These are phyloP conservation scores for Eucriotettix oculatus DNA, from an alignment of 2,888 invertebrate genomes.

Conservation along the genomic window DNA sequence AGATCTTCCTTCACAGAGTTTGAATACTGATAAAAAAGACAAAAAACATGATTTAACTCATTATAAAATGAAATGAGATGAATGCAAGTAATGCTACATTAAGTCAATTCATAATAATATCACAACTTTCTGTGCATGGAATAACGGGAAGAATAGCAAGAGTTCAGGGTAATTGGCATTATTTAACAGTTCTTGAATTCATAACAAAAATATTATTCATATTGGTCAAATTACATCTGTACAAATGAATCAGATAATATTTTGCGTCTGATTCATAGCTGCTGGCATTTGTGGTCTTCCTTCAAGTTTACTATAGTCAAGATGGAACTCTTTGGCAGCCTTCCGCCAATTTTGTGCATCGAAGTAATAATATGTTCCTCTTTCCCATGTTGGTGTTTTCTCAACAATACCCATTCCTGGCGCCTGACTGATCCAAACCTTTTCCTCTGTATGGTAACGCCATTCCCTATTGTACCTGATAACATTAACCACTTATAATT, in stretches of 20 bases:
- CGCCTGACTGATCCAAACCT: conserved; percentile 96
- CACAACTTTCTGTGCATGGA: too few species aligned
- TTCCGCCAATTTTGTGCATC: conserved; percentile 99
- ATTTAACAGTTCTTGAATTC: too few species aligned
- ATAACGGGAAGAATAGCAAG: too few species aligned
- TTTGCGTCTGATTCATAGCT: conserved; percentile 37
- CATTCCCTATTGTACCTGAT: conserved; percentile 91
- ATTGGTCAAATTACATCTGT: too few species aligned
- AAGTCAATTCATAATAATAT: too few species aligned
- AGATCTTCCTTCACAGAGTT: too few species aligned
- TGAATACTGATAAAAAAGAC: too few species aligned
- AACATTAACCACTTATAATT: not conserved
- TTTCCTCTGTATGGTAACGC: conserved; percentile 98
- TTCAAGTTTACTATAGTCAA: conserved; percentile 98
- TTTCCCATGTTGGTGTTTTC: conserved; percentile 90
- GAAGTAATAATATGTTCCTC: conserved; percentile 98
- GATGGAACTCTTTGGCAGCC: conserved; percentile 95
- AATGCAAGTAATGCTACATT: too few species aligned
- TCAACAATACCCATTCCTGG: conserved; percentile 88
- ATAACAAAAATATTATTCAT: too few species aligned
- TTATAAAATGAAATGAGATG: too few species aligned
- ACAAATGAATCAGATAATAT: not conserved
- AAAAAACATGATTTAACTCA: too few species aligned
- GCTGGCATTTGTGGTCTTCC: conserved; percentile 67
- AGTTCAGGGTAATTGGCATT: too few species aligned